phyloP scores from a whole-genome alignment of 2,797 vertebrate species.

The Gymnothorax javanicus region DNA sequence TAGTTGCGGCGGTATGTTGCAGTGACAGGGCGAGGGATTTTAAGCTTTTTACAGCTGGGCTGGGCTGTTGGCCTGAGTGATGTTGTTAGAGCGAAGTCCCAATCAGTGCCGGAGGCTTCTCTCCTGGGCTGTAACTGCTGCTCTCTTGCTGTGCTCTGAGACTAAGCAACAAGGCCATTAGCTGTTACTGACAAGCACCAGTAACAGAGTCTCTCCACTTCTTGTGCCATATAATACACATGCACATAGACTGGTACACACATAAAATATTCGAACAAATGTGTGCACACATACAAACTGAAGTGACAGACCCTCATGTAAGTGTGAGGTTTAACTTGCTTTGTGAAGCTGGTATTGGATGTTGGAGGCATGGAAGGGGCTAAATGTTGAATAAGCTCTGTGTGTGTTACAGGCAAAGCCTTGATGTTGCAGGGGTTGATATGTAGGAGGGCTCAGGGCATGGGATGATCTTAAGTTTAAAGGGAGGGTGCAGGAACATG shows the following conservation, averaged over 20 bases:
- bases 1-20: too few relatives aligned
- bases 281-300: not conserved
- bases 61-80: too few relatives aligned
- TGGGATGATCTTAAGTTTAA: not conserved
- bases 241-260: not conserved
- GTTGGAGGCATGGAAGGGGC: not conserved
- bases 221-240: not conserved
- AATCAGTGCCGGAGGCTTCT: too few relatives aligned
- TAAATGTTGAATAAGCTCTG: not conserved
- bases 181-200: not conserved
- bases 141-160: too few relatives aligned
- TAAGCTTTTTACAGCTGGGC: too few relatives aligned
- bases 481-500: not conserved
- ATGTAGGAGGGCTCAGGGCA: not conserved
- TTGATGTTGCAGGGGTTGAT: too few relatives aligned
- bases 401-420: too few relatives aligned
- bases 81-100: too few relatives aligned
- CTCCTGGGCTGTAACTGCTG: too few relatives aligned
- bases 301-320: not conserved
- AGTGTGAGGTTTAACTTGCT: not conserved
- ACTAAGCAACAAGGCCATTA: too few relatives aligned
- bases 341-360: not conserved
- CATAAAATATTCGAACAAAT: not conserved
- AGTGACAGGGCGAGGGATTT: too few relatives aligned
- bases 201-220: not conserved